Percentiles rank a stretch among this genome's conserved stretches.
Evolutionary conservation across 2,797 vertebrate species (phyloP).

Genomic region (Eulemur rubriventer): DNA sequence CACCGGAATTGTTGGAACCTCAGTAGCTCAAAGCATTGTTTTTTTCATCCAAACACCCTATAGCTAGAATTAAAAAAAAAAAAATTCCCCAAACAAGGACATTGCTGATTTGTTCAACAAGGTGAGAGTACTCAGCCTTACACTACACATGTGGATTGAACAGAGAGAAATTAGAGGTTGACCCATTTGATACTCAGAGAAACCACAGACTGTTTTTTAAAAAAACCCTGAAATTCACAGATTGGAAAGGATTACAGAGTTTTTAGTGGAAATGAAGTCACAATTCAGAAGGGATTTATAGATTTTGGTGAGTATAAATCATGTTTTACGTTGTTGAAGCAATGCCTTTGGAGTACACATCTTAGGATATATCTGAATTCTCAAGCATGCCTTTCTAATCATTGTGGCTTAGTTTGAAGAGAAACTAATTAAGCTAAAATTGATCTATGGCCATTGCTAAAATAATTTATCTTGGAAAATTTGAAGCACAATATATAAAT

Average conservation of each 20-base stretch:
- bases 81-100: not conserved
- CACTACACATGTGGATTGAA: not conserved
- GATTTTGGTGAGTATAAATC: not conserved
- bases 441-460: constrained; percentile 2
- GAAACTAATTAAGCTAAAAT: not conserved
- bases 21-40: not conserved
- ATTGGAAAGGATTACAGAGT: not conserved
- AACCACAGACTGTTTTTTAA: not conserved
- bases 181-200: not conserved
- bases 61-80: constrained; percentile 36
- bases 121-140: not conserved
- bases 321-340: not conserved
- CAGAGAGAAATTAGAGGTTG: not conserved
- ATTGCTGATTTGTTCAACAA: constrained; percentile 8
- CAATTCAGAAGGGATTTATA: not conserved
- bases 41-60: constrained; percentile 8
- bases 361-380: not conserved
- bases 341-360: not conserved
- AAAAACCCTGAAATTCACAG: not conserved
- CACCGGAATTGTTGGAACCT: not conserved
- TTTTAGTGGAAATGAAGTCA: not conserved
- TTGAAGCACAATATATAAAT: constrained; percentile 8
- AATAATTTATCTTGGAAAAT: constrained; percentile 20
- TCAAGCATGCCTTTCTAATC: not conserved
- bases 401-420: not conserved